Conservation (phyloP, 1,140 invertebrate genomes). For the Palaemon carinicauda region DNA sequence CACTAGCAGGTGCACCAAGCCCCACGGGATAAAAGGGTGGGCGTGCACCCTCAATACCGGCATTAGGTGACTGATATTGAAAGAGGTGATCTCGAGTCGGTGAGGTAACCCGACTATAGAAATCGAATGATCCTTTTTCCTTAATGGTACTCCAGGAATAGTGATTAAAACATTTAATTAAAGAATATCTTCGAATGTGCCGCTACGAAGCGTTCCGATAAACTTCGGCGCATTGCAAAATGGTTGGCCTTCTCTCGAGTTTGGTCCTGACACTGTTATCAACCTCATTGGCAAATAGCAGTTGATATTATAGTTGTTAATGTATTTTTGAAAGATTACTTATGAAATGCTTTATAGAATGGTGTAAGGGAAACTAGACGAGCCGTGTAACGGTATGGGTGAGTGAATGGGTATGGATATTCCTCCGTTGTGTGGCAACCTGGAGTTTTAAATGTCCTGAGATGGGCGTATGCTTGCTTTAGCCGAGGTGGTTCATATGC, state of each 20-base stretch:
- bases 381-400: too few species aligned
- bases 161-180: slow-evolving; percentile 10
- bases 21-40: neutral
- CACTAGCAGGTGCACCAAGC: neutral
- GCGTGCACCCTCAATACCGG: neutral
- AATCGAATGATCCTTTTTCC: neutral
- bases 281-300: too few species aligned
- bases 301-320: too few species aligned
- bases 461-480: slow-evolving; percentile 34
- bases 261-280: too few species aligned
- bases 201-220: neutral
- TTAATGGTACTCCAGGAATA: neutral
- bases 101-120: neutral
- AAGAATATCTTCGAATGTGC: neutral
- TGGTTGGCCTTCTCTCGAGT: too few species aligned
- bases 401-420: too few species aligned
- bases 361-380: too few species aligned
- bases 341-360: too few species aligned
- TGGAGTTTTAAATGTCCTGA: neutral
- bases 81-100: neutral
- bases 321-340: too few species aligned
- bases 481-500: slow-evolving; percentile 6
- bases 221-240: neutral
- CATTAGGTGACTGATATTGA: neutral
- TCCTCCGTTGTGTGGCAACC: too few species aligned